These are phyloP conservation scores for Dolichomitus sp. DNA, from an alignment of 2,888 invertebrate genomes.

Conservation along the genomic window DNA sequence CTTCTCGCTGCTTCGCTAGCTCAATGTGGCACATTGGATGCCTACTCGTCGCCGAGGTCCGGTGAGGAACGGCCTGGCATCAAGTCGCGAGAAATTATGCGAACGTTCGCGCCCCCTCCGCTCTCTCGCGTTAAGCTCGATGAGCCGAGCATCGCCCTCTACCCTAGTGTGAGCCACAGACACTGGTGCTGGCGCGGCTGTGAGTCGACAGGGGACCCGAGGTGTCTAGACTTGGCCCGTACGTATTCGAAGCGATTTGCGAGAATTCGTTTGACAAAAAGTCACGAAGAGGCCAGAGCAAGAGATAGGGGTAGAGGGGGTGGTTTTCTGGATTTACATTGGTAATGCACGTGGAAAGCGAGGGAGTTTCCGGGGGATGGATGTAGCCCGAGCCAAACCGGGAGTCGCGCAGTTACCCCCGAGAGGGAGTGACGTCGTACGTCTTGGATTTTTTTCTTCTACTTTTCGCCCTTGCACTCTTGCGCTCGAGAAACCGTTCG, in stretches of 20 bases:
- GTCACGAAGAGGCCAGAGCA: constrained; percentile 69
- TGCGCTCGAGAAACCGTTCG: constrained; percentile 36
- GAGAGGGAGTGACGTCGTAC: constrained; percentile 57
- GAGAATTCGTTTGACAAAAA: constrained; percentile 82
- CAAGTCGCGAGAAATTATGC: constrained; percentile 82
- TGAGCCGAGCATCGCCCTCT: not conserved
- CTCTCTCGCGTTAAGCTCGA: constrained; percentile 20
- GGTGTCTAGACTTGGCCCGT: constrained; percentile 79
- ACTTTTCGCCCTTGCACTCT: constrained; percentile 31
- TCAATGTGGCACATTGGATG: constrained; percentile 33
- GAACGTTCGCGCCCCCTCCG: constrained; percentile 20
- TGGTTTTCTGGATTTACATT: constrained; percentile 78
- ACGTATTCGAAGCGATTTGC: constrained; percentile 82
- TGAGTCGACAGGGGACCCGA: constrained; percentile 70
- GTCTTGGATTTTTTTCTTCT: constrained; percentile 46
- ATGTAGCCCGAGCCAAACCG: constrained; percentile 64
- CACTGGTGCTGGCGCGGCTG: constrained; percentile 18
- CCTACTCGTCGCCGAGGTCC: constrained; percentile 64
- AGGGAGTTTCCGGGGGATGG: constrained; percentile 65
- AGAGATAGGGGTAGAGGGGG: constrained; percentile 41
- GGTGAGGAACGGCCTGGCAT: constrained; percentile 79
- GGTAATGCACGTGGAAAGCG: constrained; percentile 77
- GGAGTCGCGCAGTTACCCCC: constrained; percentile 56
- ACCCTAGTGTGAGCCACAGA: not conserved
- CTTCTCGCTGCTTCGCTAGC: constrained; percentile 37